Base-by-base conservation (phyloP, 2,797 vertebrate species). In the Tauraco hartlaubi region DNA sequence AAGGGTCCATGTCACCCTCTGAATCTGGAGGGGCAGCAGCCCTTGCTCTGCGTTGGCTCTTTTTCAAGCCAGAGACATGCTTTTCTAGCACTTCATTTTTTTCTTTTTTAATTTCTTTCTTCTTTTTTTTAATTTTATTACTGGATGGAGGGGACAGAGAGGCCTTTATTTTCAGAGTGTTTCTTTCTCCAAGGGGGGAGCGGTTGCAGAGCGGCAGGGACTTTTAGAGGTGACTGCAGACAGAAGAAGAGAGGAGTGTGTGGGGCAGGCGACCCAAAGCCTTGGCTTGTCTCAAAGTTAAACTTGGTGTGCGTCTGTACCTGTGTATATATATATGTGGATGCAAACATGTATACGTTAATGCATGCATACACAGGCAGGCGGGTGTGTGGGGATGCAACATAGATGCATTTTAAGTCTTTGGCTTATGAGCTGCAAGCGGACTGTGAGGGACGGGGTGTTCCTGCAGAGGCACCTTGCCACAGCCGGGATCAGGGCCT, bases 81-180 rank as follows among this genome's bases (percentile, higher is more conserved):
- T 85, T 74, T 88, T 61, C 62, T 71, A 44, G 37, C 25, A 8
- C 29, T 82, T 35, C 4, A 35, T 73, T 69, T 49, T 46, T 43
- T 28, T 12, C 6, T 29, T 55, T 37, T 39, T 4, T 4, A 18
- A 23, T 54, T 54, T 59, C 0, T n/a, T 56, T 48, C 3, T 84
- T 61, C 0, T 21, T 28, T 15, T 59, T 48, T 33, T 39, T 35
- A 16, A 29, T 22, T 62, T 8, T 2, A 33, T 61, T 88, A 55
- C 35, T 78, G 56, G 13, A 22, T 37, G 46, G 12, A 29, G 61
- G 37, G 14, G 8, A 91, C 59, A 73, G 73, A 54, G 39, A 85
- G 78, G 86, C 72, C 67, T 94, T 96, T 95, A 82, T 95, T 90
- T 88, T 96, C 55, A 55, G 33, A 75, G 28, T 8, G 21, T 49